Percentiles rank a stretch among this genome's conserved stretches.
phyloP scores from a whole-genome alignment of 2,113 vertebrate genomes.

The Myanophis thanlyinensis region DNA sequence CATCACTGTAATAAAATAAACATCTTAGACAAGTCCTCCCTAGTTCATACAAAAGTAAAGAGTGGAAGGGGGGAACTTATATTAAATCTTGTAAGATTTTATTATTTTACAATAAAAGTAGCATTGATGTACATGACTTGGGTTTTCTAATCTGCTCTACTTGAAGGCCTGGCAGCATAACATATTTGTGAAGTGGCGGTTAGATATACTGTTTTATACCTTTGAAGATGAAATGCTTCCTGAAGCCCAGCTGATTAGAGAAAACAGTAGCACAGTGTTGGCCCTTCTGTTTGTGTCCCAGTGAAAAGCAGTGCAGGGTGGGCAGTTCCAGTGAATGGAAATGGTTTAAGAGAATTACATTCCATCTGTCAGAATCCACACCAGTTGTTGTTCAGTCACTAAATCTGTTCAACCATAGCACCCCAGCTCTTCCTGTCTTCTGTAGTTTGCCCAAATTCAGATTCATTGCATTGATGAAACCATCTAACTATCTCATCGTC shows the following conservation, averaged over 20 bases:
- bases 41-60: background rate
- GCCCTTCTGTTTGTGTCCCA: background rate
- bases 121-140: background rate
- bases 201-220: background rate
- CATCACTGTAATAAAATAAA: background rate
- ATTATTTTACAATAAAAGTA: background rate
- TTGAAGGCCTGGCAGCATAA: background rate
- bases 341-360: background rate
- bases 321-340: background rate
- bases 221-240: background rate
- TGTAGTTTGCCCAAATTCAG: no score
- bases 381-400: background rate
- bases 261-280: background rate
- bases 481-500: no score
- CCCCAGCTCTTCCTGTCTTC: no score
- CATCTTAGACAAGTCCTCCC: background rate
- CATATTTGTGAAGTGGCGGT: background rate
- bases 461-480: no score
- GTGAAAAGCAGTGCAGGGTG: background rate
- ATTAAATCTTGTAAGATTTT: background rate
- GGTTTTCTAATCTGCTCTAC: background rate
- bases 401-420: no score
- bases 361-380: background rate
- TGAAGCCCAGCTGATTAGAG: background rate
- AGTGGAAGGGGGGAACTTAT: background rate